phyloP scores from a whole-genome alignment of 2,888 invertebrate species.

The Drosophila anomalata region DNA sequence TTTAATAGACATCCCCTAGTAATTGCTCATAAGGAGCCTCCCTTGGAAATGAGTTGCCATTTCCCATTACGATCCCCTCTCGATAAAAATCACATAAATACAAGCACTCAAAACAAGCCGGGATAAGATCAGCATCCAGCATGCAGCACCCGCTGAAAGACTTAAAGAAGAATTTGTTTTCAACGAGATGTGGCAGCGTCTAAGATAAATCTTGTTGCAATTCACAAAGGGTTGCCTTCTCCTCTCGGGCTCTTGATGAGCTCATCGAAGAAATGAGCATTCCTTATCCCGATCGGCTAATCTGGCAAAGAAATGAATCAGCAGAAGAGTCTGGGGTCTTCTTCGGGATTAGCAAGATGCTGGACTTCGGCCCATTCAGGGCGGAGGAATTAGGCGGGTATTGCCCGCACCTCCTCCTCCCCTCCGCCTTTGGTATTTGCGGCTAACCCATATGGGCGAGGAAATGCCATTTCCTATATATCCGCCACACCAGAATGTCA shows the following conservation, averaged over 20 bases:
- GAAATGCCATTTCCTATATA: constrained; percentile 11
- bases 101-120: constrained; percentile 60
- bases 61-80: constrained; percentile 41
- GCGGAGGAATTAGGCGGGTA: constrained; percentile 29
- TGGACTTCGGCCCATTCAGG: constrained; percentile 43
- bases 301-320: constrained; percentile 68
- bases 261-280: constrained; percentile 69
- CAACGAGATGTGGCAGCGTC: constrained; percentile 53
- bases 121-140: constrained; percentile 57
- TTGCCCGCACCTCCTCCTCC: neutral
- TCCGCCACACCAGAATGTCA: constrained; percentile 11
- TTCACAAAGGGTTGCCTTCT: constrained; percentile 60
- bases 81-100: constrained; percentile 46
- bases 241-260: constrained; percentile 55
- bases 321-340: constrained; percentile 34
- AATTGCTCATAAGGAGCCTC: constrained; percentile 29
- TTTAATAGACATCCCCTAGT: constrained; percentile 23
- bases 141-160: constrained; percentile 12
- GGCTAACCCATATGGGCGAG: constrained; percentile 59
- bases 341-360: constrained; percentile 25
- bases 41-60: constrained; percentile 42
- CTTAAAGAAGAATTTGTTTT: constrained; percentile 61
- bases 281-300: constrained; percentile 70
- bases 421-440: constrained; percentile 38
- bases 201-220: constrained; percentile 61